Evolutionary conservation across 2,797 vertebrate genomes (phyloP).

Genomic region (Neosalanx taihuensis): DNA sequence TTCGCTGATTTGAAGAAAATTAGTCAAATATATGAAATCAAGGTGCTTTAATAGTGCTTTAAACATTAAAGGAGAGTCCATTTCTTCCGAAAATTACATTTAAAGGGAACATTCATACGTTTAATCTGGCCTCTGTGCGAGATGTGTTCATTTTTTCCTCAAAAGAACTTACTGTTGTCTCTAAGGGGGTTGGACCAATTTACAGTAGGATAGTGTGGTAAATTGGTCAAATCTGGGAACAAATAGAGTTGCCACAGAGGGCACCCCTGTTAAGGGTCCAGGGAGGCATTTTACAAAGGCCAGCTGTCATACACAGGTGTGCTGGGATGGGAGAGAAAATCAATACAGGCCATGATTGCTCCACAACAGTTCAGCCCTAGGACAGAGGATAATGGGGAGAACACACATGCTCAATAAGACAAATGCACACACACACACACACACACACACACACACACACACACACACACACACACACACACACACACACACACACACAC

Average conservation of each 20-base stretch:
- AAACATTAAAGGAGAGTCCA: neutral
- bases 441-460: neutral
- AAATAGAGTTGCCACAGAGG: constrained; percentile 42
- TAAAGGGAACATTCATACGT: neutral
- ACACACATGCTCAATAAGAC: constrained; percentile 21
- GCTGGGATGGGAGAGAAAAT: constrained; percentile 57
- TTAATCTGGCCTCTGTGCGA: neutral
- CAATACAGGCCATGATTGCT: constrained; percentile 65
- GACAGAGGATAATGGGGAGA: constrained; percentile 23
- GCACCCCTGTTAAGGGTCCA: constrained; percentile 52
- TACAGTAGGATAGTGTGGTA: constrained; percentile 31
- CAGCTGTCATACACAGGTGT: constrained; percentile 58
- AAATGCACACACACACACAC: neutral
- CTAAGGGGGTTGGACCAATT: constrained; percentile 23
- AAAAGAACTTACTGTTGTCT: constrained; percentile 25
- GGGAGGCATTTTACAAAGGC: constrained; percentile 53
- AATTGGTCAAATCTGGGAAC: constrained; percentile 53
- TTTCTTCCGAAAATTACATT: neutral
- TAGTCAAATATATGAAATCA: constrained; percentile 31
- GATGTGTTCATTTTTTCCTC: constrained; percentile 8
- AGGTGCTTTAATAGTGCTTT: neutral
- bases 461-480: too few relatives aligned
- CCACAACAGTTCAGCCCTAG: constrained; percentile 49
- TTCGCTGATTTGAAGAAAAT: constrained; percentile 46
- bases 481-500: neutral